Percentiles rank a stretch among this genome's conserved stretches.
Evolutionary conservation across 2,113 vertebrate genomes (phyloP).

Genomic region (Catharus bicknelli): DNA sequence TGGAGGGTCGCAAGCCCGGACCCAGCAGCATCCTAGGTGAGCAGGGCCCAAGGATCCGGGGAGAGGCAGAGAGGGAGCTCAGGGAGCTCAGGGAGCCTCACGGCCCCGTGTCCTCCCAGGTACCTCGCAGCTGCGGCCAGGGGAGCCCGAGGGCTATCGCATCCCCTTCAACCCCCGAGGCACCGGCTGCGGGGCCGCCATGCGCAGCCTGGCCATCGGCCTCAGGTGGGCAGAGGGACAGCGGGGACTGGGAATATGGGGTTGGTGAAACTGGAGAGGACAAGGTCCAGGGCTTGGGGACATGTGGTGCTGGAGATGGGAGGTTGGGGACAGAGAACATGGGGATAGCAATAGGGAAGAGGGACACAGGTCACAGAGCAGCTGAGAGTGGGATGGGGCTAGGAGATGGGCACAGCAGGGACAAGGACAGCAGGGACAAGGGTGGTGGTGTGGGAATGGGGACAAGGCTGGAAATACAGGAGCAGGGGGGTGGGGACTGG

Average conservation of each 20-base stretch:
- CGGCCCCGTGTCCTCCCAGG: background rate
- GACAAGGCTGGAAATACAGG: background rate
- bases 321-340: background rate
- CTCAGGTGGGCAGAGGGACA: background rate
- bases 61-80: background rate
- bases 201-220: conserved; percentile 26
- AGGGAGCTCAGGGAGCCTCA: background rate
- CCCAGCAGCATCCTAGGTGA: conserved; percentile 26
- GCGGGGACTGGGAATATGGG: background rate
- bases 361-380: background rate
- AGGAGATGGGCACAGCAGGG: background rate
- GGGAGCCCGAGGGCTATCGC: background rate
- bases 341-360: background rate
- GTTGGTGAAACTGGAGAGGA: background rate
- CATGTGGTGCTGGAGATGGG: background rate
- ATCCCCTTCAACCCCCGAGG: background rate
- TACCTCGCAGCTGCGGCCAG: background rate
- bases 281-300: background rate
- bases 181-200: background rate
- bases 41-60: background rate
- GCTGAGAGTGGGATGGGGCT: background rate
- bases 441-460: background rate
- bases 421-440: background rate
- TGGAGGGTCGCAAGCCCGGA: conserved; percentile 17
- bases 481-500: background rate